Evolutionary conservation across 2,113 vertebrate species (phyloP).

Genomic region (Campylorhamphus procurvoides): DNA sequence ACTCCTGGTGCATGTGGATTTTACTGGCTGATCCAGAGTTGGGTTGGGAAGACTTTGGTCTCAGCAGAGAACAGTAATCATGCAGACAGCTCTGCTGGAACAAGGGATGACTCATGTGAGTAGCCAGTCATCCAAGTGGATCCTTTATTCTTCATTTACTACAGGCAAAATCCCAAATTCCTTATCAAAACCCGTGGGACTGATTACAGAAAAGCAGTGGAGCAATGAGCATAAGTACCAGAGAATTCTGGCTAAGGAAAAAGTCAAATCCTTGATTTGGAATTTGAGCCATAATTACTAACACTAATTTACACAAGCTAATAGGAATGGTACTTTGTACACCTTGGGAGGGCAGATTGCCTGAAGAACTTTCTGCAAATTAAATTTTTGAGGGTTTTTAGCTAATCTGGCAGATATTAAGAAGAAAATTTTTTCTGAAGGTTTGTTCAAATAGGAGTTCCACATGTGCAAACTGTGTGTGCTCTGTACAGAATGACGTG

Average conservation of each 20-base stretch:
- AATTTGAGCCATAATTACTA: background rate
- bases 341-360: background rate
- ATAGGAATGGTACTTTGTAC: accelerated
- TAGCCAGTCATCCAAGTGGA: background rate
- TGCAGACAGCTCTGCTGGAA: background rate
- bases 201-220: background rate
- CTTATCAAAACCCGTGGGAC: background rate
- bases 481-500: background rate
- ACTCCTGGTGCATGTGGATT: background rate
- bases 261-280: background rate
- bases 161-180: background rate
- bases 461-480: accelerated
- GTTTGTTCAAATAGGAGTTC: background rate
- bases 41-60: background rate
- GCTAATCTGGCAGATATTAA: background rate
- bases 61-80: background rate
- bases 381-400: background rate
- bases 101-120: accelerated
- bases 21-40: background rate
- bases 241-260: background rate
- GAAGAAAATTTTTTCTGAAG: background rate
- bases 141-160: background rate
- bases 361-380: background rate
- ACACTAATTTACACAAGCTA: background rate
- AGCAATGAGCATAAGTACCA: background rate